Evolutionary conservation across 2,113 vertebrate species (phyloP), one percentile per base, ranked within the genome.

Genomic region (Seriola rivoliana): DNA sequence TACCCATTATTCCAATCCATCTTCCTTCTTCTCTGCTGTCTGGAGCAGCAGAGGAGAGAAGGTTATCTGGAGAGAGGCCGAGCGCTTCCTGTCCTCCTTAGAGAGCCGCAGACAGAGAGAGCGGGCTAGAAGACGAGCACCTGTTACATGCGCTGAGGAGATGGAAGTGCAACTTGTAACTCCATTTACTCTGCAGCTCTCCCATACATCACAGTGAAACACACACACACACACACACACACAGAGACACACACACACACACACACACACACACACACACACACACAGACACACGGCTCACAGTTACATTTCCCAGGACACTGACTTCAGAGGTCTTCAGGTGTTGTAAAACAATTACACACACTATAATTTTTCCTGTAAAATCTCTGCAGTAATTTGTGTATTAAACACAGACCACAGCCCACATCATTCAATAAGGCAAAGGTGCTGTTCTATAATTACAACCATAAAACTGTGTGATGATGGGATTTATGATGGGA

Each of bases 1-100:
- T 40, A 86, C 73, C 81, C 81, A 81, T 90, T 82, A 88, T 90
- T 88, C 78, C 70, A 78, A 85, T 87, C 90, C 84, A 79, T 91
- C 84, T 91, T 87, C 76, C 54, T 85, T 52, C 85, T 88, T 82
- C 83, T 88, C 79, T 38, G 84, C 70, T 72, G 75, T 89, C 78
- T 82, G 83, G 69, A 74, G 78, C 66, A 46, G 77, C 70, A 44
- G 58, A 86, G 50, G 66, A 84, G 75, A 36, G 77, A 60, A 78
- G 86, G 89, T 85, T 71, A 71, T 79, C 76, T 75, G 76, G 70
- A 78, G 81, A 76, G 75, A 68, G 90, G 83, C 83, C 86, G 72
- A 82, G 79, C 80, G 60, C 77, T 83, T 85, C 72, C 55, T 50
- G 23, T 86, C 85, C 82, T 87, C 85, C 82, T 87, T 64, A 9